Conservation (phyloP, 1,140 invertebrate genomes). For the Zaprionus ghesquierei region DNA sequence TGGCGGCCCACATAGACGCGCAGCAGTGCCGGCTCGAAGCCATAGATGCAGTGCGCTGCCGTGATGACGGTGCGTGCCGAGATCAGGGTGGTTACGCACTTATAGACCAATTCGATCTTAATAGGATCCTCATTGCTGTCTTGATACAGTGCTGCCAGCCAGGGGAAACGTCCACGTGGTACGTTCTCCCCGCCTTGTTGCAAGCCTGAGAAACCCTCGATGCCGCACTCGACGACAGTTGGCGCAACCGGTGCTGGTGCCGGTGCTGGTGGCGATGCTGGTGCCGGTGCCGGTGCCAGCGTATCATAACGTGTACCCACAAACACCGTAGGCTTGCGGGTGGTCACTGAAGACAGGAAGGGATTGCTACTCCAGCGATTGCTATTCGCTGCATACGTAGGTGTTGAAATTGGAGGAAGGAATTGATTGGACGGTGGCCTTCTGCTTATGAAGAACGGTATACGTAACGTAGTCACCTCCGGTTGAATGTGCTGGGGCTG, state of each 20-base stretch:
- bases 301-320: neutral
- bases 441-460: neutral
- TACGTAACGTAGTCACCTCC: neutral
- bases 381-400: neutral
- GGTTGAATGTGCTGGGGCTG: neutral
- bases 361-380: constrained; percentile 34
- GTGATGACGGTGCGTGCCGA: constrained; percentile 60
- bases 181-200: constrained; percentile 84
- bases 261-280: too few relatives aligned
- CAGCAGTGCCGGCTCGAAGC: constrained; percentile 14
- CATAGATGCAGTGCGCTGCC: constrained; percentile 69
- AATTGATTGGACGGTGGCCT: neutral
- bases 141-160: constrained; percentile 86
- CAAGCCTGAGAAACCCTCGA: constrained; percentile 44
- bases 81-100: constrained; percentile 58
- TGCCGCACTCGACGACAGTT: constrained; percentile 42
- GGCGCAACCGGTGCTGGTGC: neutral
- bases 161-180: constrained; percentile 86
- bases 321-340: neutral
- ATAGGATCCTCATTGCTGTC: constrained; percentile 35
- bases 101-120: constrained; percentile 36
- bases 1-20: constrained; percentile 65
- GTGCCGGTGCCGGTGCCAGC: too few relatives aligned
- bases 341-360: constrained; percentile 6
- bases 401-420: too few relatives aligned